These are phyloP conservation scores for Bubo scandiacus DNA, from an alignment of 2,113 vertebrate genomes.

Conservation along the genomic window DNA sequence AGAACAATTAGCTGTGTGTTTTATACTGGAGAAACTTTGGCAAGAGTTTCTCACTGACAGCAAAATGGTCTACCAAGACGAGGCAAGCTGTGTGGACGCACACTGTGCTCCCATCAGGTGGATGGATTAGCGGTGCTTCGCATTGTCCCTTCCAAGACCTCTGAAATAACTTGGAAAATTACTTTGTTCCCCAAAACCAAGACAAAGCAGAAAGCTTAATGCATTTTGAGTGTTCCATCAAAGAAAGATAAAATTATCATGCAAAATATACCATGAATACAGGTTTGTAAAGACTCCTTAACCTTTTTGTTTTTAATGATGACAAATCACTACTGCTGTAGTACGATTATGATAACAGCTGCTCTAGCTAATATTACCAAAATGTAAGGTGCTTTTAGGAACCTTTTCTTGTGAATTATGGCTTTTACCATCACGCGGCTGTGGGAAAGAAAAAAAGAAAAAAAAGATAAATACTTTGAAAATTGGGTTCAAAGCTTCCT, in stretches of 20 bases:
- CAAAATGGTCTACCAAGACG: background rate
- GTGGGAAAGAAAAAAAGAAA: background rate
- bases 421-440: background rate
- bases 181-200: background rate
- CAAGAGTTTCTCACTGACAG: background rate
- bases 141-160: background rate
- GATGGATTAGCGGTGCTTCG: background rate
- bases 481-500: constrained; percentile 1
- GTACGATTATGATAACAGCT: background rate
- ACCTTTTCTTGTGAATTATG: background rate
- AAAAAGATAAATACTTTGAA: background rate
- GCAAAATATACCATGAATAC: background rate
- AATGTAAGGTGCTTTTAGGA: constrained; percentile 44
- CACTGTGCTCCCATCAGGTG: background rate
- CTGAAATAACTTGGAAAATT: background rate
- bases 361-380: constrained; percentile 32
- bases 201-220: background rate
- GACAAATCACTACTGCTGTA: background rate
- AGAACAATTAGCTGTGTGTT: background rate
- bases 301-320: background rate
- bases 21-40: background rate
- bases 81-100: background rate
- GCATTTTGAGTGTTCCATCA: background rate
- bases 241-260: background rate
- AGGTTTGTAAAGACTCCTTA: background rate